Base-by-base conservation (phyloP, 2,888 invertebrate species). In the Cheiracanthium punctorium region DNA sequence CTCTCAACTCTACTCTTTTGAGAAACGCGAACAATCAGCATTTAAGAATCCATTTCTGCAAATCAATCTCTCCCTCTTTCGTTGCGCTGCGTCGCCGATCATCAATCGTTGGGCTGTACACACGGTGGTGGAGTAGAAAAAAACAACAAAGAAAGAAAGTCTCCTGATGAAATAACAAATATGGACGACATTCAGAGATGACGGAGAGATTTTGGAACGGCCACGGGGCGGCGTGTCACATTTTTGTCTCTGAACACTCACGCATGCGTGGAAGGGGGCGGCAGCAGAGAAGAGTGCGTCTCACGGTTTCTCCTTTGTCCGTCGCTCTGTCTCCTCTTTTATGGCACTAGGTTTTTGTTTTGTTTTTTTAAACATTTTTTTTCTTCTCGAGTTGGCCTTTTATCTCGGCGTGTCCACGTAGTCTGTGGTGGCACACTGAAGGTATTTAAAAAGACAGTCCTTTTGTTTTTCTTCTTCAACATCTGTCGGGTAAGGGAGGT, bases 101-200 rank as follows among this genome's bases (percentile, higher is more conserved):
- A 10, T 17, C 43, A n/a, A n/a, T n/a, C n/a, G n/a, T n/a, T n/a
- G n/a, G n/a, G n/a, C 43, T 2, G 43, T 10, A 2, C 17, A 1
- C 43, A 14, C 14, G 14, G 7, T 17, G 10, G 2, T 17, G n/a
- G n/a, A 48, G 14, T 17, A 10, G 24, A 4, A 24, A 58, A 58
- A 24, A 4, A 17, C 2, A 8, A 5, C 2, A 58, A 58, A 17
- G 4, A 24, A 5, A 7, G 7, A 58, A 24, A 24, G 14, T 8
- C 4, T 17, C 12, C 2, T 17, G 48, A 48, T 48, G 48, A 24
- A 14, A 77, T 85, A 86, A 86, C 75, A 86, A 58, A 85, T 67
- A 87, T 87, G 87, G 87, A 87, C 87, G 87, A 87, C 87, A 87
- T n/a, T 81, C 80, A 24, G 72, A 87, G 77, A 86, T 76, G 76